Conservation (phyloP, 2,113 vertebrate genomes). For the Melanocharis versteri region DNA sequence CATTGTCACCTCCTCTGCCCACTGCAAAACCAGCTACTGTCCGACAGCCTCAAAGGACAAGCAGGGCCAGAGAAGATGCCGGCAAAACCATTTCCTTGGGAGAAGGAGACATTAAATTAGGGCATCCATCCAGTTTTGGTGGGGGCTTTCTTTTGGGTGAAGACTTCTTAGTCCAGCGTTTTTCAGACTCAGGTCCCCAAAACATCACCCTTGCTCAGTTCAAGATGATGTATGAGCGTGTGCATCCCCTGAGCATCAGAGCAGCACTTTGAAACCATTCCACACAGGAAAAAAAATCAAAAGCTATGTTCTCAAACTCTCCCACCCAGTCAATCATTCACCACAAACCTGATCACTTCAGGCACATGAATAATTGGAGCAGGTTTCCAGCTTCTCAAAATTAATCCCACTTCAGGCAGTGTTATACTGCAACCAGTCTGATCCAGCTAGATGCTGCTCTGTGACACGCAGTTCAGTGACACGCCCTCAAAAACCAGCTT, state of each 20-base stretch:
- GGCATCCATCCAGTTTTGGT: too few relatives aligned
- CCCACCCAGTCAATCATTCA: not conserved
- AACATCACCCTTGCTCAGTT: not conserved
- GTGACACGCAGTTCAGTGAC: not conserved
- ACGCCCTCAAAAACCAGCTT: not conserved
- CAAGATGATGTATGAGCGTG: fast-evolving
- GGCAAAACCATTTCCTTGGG: not conserved
- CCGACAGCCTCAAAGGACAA: not conserved
- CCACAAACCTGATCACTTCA: not conserved
- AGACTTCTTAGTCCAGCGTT: not conserved
- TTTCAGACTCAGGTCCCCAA: not conserved
- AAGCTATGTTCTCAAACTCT: not conserved
- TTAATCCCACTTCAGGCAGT: not conserved
- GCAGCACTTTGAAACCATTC: not conserved
- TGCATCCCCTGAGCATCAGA: fast-evolving
- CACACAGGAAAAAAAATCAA: not conserved
- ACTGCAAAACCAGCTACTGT: not conserved
- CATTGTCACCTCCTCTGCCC: not conserved
- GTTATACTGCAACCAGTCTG: not conserved
- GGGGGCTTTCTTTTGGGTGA: not conserved
- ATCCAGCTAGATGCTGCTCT: not conserved
- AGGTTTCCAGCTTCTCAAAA: not conserved
- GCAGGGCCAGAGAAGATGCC: not conserved
- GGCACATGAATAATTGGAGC: not conserved
- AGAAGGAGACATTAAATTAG: not conserved